Percentiles rank a stretch among this genome's conserved stretches.
phyloP scores from a whole-genome alignment of 2,797 vertebrate species.

The Parotocinclus haroldoi region DNA sequence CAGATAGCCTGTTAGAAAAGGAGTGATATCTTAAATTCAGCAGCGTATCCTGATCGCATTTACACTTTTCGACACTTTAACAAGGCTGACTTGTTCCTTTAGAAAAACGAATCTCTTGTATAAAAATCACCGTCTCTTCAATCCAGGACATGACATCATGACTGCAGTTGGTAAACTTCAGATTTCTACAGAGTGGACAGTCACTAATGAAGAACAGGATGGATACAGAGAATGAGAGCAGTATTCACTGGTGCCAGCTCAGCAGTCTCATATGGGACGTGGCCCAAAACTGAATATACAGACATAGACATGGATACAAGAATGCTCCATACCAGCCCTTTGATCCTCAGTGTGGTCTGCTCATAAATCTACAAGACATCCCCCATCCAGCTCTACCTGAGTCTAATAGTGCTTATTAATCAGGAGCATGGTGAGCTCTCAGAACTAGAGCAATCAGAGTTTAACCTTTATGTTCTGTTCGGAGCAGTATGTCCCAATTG shows the following conservation, averaged over 20 bases:
- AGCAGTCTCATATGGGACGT: conserved; percentile 6
- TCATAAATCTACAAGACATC: conserved; percentile 19
- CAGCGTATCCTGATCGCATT: too few relatives aligned
- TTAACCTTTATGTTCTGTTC: conserved; percentile 1
- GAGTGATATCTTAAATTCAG: too few relatives aligned
- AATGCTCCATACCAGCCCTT: neutral
- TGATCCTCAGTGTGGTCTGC: conserved; percentile 19
- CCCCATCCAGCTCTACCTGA: conserved; percentile 21
- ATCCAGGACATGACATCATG: neutral
- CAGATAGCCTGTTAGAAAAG: too few relatives aligned
- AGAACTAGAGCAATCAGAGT: conserved; percentile 22
- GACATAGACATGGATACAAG: neutral
- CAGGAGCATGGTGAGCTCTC: conserved; percentile 17
- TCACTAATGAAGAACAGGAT: neutral
- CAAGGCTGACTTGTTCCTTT: too few relatives aligned
- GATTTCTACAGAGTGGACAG: neutral
- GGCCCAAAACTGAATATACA: conserved; percentile 37
- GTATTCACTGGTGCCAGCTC: conserved; percentile 21
- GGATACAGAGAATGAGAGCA: conserved; percentile 1
- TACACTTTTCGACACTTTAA: too few relatives aligned
- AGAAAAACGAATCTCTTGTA: neutral
- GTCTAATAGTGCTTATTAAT: conserved; percentile 39
- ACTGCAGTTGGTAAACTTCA: neutral
- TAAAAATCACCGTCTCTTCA: too few relatives aligned
- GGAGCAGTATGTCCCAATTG: neutral